These are phyloP conservation scores for Polyommatus iphigenia DNA, from an alignment of 2,888 invertebrate genomes.

Conservation along the genomic window DNA sequence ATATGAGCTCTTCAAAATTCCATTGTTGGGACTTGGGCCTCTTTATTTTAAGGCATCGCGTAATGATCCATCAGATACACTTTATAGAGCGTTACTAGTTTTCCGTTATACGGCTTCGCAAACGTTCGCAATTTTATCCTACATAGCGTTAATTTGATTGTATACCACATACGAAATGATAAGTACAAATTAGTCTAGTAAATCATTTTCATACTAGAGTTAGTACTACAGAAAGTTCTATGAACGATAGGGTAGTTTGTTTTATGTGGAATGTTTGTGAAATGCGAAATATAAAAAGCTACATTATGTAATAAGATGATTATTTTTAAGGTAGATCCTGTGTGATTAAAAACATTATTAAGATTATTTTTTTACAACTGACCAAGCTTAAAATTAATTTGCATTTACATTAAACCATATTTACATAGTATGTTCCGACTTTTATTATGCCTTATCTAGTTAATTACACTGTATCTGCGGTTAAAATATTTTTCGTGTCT, in stretches of 20 bases:
- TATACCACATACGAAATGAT: not conserved
- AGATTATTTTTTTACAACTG: no score
- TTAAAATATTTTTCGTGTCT: not conserved
- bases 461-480: not conserved
- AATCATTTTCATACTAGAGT: no score
- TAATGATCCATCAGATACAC: not conserved
- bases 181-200: not conserved
- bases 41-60: not conserved
- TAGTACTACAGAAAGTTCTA: no score
- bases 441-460: slow-evolving; percentile 4
- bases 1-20: no score
- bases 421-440: not conserved
- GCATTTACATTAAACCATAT: not conserved
- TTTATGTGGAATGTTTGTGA: no score
- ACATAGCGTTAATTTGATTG: slow-evolving; percentile 1
- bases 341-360: no score
- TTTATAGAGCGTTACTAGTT: slow-evolving; percentile 29
- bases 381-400: not conserved
- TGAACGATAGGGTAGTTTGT: no score
- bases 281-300: no score
- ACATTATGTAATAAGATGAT: no score
- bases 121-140: not conserved
- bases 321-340: no score
- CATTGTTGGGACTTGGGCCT: not conserved
- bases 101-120: not conserved